phyloP scores from a whole-genome alignment of 2,888 invertebrate species.

The Mesodorylaimus sp. region DNA sequence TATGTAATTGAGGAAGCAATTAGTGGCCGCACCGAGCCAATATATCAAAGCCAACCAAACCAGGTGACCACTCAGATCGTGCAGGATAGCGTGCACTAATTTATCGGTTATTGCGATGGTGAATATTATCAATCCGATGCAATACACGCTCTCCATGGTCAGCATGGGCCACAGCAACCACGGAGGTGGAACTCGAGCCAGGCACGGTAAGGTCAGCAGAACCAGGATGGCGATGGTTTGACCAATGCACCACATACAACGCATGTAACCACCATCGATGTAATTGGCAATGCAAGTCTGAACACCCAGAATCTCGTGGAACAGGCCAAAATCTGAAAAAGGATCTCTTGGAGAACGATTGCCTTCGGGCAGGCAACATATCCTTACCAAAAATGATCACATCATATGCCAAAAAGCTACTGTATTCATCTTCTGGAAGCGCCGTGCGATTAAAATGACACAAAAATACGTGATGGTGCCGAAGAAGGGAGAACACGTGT shows the following conservation, averaged over 20 bases:
- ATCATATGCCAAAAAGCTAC: conserved; percentile 10
- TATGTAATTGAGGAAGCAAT: conserved; percentile 6
- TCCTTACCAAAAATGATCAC: conserved; percentile 8
- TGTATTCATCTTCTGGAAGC: conserved; percentile 22
- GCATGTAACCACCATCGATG: conserved; percentile 18
- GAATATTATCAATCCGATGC: background rate
- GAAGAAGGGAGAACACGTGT: background rate
- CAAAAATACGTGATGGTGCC: background rate
- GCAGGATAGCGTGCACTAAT: background rate
- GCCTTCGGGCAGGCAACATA: no score
- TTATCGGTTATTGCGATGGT: background rate
- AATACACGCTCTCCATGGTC: conserved; percentile 5
- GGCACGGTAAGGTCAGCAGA: background rate
- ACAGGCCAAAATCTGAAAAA: conserved; percentile 7
- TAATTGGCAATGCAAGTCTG: conserved; percentile 24
- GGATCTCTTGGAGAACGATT: no score
- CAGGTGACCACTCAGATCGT: conserved; percentile 1
- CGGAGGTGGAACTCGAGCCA: background rate
- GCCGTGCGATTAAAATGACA: conserved; percentile 3
- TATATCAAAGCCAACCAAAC: background rate
- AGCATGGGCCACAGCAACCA: conserved; percentile 2
- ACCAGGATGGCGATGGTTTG: conserved; percentile 1
- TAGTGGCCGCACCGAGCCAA: background rate
- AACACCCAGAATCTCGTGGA: background rate
- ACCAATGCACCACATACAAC: conserved; percentile 7